Evolutionary conservation across 2,888 invertebrate genomes (phyloP), one percentile per base, ranked within the genome.

Genomic region (Eupelmus urozonus): DNA sequence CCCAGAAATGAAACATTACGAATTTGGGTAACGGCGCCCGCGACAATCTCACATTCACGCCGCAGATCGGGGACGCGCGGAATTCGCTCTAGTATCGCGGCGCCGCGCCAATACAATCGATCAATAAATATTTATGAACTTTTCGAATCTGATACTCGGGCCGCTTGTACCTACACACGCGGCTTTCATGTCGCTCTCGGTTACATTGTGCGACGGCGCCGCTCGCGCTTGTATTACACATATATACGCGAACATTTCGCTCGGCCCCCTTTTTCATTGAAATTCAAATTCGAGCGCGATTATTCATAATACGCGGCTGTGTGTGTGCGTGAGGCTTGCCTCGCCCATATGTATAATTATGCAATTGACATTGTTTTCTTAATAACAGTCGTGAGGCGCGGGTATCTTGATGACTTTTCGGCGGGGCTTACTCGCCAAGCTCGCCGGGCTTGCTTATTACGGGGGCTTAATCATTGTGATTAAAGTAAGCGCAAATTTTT

Each of bases 91-190:
- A n/a, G n/a, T n/a, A n/a, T n/a, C n/a, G n/a, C n/a, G n/a, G n/a
- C n/a, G n/a, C n/a, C 23, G 7, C n/a, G 25, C 81, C 81, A 83
- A 82, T 82, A 83, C 84, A 82, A 85, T 86, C 83, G 84, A 82
- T 83, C 84, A 81, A 86, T 87, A 85, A 86, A 87, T 87, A 86
- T 87, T 86, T 85, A 87, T 86, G 85, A 85, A 84, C 82, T 81
- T 83, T 83, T 59, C 59, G 59, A 27, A 2, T 42, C 25, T 23
- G 40, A n/a, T 29, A 18, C 23, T 16, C 59, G 9, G 4, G n/a
- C n/a, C n/a, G n/a, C 23, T 9, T 63, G 45, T 49, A 49, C 49
- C 9, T 49, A 53, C 66, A 66, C 53, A 23, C 20, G 40, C 29
- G 40, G 23, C 51, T 53, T 49, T 55, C 42, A 16, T 62, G 42